phyloP scores from a whole-genome alignment of 2,888 invertebrate species.

The Scrobipalpa atriplicella region DNA sequence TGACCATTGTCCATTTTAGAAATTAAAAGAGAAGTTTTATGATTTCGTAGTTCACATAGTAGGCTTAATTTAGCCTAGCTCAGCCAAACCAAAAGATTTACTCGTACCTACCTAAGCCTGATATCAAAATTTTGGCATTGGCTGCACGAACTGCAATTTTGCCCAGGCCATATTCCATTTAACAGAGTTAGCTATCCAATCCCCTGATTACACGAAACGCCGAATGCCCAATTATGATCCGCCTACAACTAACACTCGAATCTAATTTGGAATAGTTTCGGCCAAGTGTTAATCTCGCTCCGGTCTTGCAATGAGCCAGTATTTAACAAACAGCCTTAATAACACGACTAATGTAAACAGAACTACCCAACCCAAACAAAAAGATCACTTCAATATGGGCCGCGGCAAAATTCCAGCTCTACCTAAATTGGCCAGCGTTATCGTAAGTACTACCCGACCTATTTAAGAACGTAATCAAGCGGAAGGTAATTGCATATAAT shows the following conservation, averaged over 20 bases:
- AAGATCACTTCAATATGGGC: background rate
- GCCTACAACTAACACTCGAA: constrained; percentile 41
- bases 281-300: constrained; percentile 44
- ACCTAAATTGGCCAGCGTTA: constrained; percentile 39
- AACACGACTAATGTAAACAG: constrained; percentile 37
- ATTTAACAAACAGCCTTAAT: constrained; percentile 45
- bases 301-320: constrained; percentile 42
- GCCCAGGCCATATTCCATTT: constrained; percentile 18
- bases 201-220: constrained; percentile 29
- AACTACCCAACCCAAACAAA: constrained; percentile 29
- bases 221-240: constrained; percentile 41
- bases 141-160: background rate
- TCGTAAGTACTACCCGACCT: constrained; percentile 50
- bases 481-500: constrained; percentile 55
- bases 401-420: constrained; percentile 32
- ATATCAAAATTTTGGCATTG: background rate
- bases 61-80: no score
- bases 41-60: no score
- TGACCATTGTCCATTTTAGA: no score
- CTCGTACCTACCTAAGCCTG: no score
- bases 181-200: background rate
- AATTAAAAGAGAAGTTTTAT: no score
- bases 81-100: no score
- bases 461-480: constrained; percentile 58
- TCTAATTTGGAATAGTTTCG: constrained; percentile 44